Percentiles rank a stretch among this genome's conserved stretches.
Conservation (phyloP, 2,888 invertebrate species). For the Clitarchus hookeri region DNA sequence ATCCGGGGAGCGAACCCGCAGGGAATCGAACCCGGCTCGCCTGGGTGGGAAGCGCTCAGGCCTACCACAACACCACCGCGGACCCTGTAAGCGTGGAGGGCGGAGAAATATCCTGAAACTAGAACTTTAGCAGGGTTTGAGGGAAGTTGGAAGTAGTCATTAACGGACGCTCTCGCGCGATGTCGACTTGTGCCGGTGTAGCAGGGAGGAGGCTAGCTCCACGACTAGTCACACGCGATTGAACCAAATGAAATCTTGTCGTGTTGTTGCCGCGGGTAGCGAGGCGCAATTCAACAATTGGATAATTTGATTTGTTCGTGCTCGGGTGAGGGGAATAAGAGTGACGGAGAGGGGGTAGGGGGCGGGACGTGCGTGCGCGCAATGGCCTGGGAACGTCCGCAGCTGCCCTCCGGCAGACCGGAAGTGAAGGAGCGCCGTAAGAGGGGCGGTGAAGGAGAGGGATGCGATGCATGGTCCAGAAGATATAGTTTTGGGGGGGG, state of each 20-base stretch:
- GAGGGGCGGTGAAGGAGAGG: neutral
- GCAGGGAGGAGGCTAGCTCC: neutral
- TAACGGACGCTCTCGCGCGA: too few relatives aligned
- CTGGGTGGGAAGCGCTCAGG: too few relatives aligned
- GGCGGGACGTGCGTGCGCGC: neutral
- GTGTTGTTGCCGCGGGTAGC: conserved; percentile 1
- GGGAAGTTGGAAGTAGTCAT: too few relatives aligned
- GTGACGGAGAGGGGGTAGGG: neutral
- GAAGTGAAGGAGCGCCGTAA: neutral
- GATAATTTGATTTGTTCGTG: conserved; percentile 40
- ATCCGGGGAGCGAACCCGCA: too few relatives aligned
- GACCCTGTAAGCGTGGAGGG: too few relatives aligned
- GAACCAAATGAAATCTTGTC: conserved; percentile 26
- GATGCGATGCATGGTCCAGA: neutral
- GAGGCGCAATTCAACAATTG: conserved; percentile 37
- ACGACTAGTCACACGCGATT: conserved; percentile 19
- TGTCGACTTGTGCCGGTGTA: neutral
- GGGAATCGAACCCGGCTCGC: too few relatives aligned
- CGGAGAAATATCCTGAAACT: too few relatives aligned
- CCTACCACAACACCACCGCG: too few relatives aligned
- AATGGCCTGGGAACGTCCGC: conserved; percentile 20
- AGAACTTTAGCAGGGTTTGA: neutral
- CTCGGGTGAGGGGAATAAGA: neutral
- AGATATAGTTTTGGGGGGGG: neutral
- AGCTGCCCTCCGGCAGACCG: conserved; percentile 6